These are phyloP conservation scores for Bradysia coprophila DNA, from an alignment of 1,140 invertebrate species.

Conservation along the genomic window DNA sequence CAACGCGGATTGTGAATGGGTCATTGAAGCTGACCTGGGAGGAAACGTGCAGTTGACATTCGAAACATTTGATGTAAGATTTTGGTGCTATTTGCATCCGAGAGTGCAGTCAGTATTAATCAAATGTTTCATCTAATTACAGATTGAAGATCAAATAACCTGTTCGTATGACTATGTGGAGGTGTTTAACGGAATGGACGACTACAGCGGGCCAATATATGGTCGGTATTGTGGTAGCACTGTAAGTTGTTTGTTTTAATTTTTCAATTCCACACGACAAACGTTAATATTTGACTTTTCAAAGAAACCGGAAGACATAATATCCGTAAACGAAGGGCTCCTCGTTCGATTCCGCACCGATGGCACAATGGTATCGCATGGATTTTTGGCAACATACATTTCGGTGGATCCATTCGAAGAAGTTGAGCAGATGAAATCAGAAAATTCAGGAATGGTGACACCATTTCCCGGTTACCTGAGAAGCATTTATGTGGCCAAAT, in stretches of 20 bases:
- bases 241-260: conserved; percentile 28
- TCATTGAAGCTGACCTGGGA: conserved; percentile 59
- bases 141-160: conserved; percentile 79
- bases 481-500: conserved; percentile 8
- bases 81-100: no score
- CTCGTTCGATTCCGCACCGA: conserved; percentile 72
- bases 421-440: conserved; percentile 7
- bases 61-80: conserved; percentile 29
- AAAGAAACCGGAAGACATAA: conserved; percentile 67
- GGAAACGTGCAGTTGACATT: conserved; percentile 76
- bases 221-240: conserved; percentile 63
- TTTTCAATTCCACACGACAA: no score
- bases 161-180: conserved; percentile 90
- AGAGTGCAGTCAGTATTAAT: not conserved
- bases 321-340: conserved; percentile 61
- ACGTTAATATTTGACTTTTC: no score
- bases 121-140: conserved; percentile 67
- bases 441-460: conserved; percentile 19
- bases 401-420: conserved; percentile 33
- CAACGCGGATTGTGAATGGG: conserved; percentile 83
- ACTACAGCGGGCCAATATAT: conserved; percentile 52
- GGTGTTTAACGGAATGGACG: conserved; percentile 69
- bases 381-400: conserved; percentile 67
- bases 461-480: conserved; percentile 19
- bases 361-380: conserved; percentile 71